These are phyloP conservation scores for Gadopsis marmoratus DNA, from an alignment of 2,797 vertebrate species.

Conservation along the genomic window DNA sequence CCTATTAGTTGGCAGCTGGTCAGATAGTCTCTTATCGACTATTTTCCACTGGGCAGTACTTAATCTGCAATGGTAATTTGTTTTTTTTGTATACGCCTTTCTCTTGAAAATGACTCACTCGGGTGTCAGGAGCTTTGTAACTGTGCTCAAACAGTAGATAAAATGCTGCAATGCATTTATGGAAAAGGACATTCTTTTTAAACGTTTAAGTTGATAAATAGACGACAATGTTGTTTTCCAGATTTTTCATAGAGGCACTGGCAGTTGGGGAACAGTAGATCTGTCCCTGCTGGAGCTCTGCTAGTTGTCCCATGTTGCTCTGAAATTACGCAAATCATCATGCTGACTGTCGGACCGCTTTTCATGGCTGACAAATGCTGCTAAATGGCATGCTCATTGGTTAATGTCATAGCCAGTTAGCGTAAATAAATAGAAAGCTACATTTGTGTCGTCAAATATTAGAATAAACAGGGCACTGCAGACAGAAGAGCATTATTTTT, in stretches of 20 bases:
- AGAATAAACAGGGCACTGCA: background rate
- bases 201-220: background rate
- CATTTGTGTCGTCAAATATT: too few relatives aligned
- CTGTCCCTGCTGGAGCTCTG: background rate
- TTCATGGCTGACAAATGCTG: background rate
- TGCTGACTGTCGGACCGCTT: background rate
- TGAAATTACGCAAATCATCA: background rate
- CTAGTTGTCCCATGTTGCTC: background rate
- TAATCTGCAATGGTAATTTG: background rate
- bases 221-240: too few relatives aligned
- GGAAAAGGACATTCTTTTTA: background rate
- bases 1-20: background rate
- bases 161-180: background rate
- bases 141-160: background rate
- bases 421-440: background rate
- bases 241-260: background rate
- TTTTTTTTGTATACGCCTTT: background rate
- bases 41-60: background rate
- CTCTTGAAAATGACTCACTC: background rate
- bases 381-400: background rate
- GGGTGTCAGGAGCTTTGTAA: background rate
- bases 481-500: background rate
- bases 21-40: background rate
- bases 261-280: background rate
- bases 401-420: background rate